Evolutionary conservation across 2,888 invertebrate species (phyloP).

Genomic region (Cremastinae sp.): DNA sequence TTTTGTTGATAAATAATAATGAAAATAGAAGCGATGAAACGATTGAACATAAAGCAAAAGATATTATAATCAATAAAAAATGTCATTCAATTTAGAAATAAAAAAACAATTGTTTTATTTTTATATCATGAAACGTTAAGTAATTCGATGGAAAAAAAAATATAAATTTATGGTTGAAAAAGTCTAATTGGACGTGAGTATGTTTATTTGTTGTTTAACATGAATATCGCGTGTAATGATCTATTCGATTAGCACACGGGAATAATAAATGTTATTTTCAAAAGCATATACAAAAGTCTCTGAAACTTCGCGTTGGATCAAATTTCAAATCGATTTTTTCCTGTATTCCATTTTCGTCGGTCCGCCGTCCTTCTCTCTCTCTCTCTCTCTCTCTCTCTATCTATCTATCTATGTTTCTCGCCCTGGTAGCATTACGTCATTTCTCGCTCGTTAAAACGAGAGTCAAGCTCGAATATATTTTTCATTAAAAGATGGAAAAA

Average conservation of each 20-base stretch:
- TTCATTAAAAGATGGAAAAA: slow-evolving; percentile 53
- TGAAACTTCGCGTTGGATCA: slow-evolving; percentile 16
- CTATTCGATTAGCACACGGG: slow-evolving; percentile 37
- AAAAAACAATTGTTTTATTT: no score
- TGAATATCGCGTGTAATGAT: slow-evolving; percentile 50
- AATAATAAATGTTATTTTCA: slow-evolving; percentile 29
- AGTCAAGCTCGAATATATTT: slow-evolving; percentile 30
- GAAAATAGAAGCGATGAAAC: no score
- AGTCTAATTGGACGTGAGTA: background rate
- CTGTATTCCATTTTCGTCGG: slow-evolving; percentile 13
- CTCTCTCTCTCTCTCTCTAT: slow-evolving; percentile 10
- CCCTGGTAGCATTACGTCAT: no score
- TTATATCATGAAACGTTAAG: no score
- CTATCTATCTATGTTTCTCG: no score
- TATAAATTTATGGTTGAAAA: background rate
- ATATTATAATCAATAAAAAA: no score
- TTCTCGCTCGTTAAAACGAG: slow-evolving; percentile 35
- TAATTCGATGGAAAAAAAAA: background rate
- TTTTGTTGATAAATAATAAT: no score
- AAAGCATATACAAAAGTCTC: slow-evolving; percentile 17
- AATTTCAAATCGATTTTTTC: slow-evolving; percentile 54
- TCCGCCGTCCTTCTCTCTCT: slow-evolving; percentile 27
- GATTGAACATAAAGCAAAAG: no score
- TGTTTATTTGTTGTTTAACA: slow-evolving; percentile 27
- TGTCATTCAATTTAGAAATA: no score